Conservation (phyloP, 2,888 invertebrate species). For the Morinoia aosen region DNA sequence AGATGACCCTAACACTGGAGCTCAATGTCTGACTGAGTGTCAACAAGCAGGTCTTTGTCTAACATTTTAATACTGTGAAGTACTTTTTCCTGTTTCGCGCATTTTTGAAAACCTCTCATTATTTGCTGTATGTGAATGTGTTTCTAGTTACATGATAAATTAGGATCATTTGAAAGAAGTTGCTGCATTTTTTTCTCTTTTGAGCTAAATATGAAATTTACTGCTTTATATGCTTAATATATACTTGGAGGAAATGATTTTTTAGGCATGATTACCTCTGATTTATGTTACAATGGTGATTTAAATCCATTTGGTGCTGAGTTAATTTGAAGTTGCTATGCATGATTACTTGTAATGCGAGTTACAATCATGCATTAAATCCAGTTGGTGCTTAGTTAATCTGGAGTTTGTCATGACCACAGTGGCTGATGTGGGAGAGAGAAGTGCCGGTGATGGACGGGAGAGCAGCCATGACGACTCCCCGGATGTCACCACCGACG, state of each 20-base stretch:
- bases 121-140: background rate
- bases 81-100: background rate
- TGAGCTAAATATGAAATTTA: background rate
- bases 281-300: background rate
- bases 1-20: background rate
- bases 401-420: background rate
- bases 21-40: constrained; percentile 8
- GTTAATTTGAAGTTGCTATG: background rate
- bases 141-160: background rate
- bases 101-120: background rate
- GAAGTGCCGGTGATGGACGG: constrained; percentile 66
- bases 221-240: background rate
- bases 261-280: background rate
- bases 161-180: background rate
- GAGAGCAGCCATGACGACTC: constrained; percentile 66
- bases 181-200: background rate
- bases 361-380: background rate
- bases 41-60: constrained; percentile 15
- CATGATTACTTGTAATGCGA: too few species aligned
- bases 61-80: background rate
- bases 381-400: background rate
- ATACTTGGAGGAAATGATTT: too few species aligned
- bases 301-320: background rate
- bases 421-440: constrained; percentile 65
- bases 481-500: constrained; percentile 63